phyloP scores from a whole-genome alignment of 2,888 invertebrate species.

The Conomelus anceps region DNA sequence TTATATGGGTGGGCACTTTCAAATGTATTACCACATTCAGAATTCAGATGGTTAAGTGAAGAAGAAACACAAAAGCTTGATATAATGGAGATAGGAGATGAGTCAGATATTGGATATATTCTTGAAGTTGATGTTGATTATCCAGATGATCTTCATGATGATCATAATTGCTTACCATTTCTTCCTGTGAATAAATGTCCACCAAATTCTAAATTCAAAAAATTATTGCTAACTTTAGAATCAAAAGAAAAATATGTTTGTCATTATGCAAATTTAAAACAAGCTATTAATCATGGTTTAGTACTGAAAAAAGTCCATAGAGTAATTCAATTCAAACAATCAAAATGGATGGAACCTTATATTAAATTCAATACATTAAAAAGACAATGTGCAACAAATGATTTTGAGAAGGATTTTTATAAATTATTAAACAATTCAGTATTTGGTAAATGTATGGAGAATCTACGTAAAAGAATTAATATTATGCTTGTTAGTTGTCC shows the following conservation, averaged over 20 bases:
- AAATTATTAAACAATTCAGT: background rate
- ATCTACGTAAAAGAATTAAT: background rate
- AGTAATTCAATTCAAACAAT: constrained; percentile 36
- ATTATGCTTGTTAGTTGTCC: background rate
- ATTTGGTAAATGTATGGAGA: background rate
- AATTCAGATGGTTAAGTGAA: constrained; percentile 22
- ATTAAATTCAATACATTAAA: constrained; percentile 31
- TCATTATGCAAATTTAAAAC: constrained; percentile 16
- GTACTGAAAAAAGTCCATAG: constrained; percentile 34
- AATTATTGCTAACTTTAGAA: constrained; percentile 21
- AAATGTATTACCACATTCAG: background rate
- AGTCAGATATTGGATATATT: constrained; percentile 21
- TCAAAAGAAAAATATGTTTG: constrained; percentile 18
- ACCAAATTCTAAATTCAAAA: constrained; percentile 9
- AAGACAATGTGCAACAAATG: constrained; percentile 33
- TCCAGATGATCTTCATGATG: constrained; percentile 20
- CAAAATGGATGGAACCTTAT: constrained; percentile 36
- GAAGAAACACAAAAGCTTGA: background rate
- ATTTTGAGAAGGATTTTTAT: constrained; percentile 38
- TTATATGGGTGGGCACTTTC: constrained; percentile 21
- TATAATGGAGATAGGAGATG: background rate
- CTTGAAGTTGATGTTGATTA: constrained; percentile 23
- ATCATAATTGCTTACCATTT: constrained; percentile 17
- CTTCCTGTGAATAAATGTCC: constrained; percentile 9
- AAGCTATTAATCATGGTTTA: constrained; percentile 31